Percentiles rank a stretch among this genome's conserved stretches.
Conservation (phyloP, 2,113 vertebrate genomes). For the Enhydra lutris region DNA sequence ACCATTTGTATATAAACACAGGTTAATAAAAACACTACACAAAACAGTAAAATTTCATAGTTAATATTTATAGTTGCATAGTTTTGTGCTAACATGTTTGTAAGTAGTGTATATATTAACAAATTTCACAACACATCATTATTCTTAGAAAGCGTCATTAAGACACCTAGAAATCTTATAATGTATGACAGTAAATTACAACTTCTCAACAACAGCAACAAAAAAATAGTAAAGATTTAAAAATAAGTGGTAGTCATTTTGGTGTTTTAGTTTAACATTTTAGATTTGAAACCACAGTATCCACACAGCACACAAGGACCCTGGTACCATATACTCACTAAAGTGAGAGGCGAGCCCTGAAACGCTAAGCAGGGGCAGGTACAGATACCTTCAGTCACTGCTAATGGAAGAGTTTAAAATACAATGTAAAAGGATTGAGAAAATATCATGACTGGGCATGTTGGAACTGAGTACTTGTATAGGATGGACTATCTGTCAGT, state of each 20-base stretch:
- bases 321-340: slow-evolving; percentile 79
- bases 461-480: slow-evolving; percentile 88
- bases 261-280: slow-evolving; percentile 86
- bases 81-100: slow-evolving; percentile 83
- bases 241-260: slow-evolving; percentile 91
- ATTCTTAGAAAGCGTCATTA: slow-evolving; percentile 76
- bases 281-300: slow-evolving; percentile 85
- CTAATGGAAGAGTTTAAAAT: slow-evolving; percentile 83
- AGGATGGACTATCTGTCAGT: slow-evolving; percentile 80
- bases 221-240: slow-evolving; percentile 81
- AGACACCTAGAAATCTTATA: slow-evolving; percentile 84
- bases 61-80: slow-evolving; percentile 86
- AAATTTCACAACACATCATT: slow-evolving; percentile 81
- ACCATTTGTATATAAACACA: slow-evolving; percentile 82
- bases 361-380: slow-evolving; percentile 78
- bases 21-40: slow-evolving; percentile 83
- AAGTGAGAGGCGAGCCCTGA: slow-evolving; percentile 84
- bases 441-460: slow-evolving; percentile 81
- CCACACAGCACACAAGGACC: slow-evolving; percentile 83
- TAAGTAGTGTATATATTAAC: slow-evolving; percentile 81
- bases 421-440: slow-evolving; percentile 84
- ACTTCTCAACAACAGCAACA: slow-evolving; percentile 76
- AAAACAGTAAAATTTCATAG: slow-evolving; percentile 74
- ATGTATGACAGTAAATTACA: slow-evolving; percentile 84
- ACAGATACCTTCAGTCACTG: slow-evolving; percentile 79